Evolutionary conservation across 2,797 vertebrate species (phyloP), one percentile per base, ranked within the genome.

Genomic region (Luscinia luscinia): DNA sequence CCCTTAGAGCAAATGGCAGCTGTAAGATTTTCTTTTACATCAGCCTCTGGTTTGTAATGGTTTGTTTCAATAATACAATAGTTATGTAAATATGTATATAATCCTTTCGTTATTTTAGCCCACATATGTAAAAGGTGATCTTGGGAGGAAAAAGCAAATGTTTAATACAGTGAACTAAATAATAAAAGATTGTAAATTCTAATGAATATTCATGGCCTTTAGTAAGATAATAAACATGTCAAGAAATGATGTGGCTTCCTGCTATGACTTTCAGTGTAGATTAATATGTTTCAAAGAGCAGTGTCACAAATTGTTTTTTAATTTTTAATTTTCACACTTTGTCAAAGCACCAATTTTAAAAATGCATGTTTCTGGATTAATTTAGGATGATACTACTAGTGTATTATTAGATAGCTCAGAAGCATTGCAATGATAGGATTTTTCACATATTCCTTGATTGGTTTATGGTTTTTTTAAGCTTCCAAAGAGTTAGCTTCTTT

Each of bases 201-300:
- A 70, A 77, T 90, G 63, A 83, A 82, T 95, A 94, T 95, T 92
- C 49, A 93, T 75, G 9, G 9, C 6, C 16, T 80, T 49, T 89
- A 75, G 58, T 81, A 78, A 90, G 59, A 82, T 84, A 93, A 87
- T 51, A 58, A 52, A 58, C 34, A 46, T 82, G 63, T 86, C 74
- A 82, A 77, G 43, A 96, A 90, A 79, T 89, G 28, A 84, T 67
- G 34, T 87, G 58, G 28, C 61, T 87, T 95, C 70, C 52, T 92
- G 70, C 73, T 93, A 88, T 8, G 18, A 82, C 32, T 95, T 93
- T 83, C 73, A 90, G 28, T 82, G 30, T 30, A 69, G 75, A 19
- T 90, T 92, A 89, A 41, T 27, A 30, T 54, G 36, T 92, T 91
- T 88, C 64, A 87, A 54, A 91, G 64, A 85, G n/a, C 48, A 77